phyloP scores from a whole-genome alignment of 2,113 vertebrate genomes.

The Rallus limicola region DNA sequence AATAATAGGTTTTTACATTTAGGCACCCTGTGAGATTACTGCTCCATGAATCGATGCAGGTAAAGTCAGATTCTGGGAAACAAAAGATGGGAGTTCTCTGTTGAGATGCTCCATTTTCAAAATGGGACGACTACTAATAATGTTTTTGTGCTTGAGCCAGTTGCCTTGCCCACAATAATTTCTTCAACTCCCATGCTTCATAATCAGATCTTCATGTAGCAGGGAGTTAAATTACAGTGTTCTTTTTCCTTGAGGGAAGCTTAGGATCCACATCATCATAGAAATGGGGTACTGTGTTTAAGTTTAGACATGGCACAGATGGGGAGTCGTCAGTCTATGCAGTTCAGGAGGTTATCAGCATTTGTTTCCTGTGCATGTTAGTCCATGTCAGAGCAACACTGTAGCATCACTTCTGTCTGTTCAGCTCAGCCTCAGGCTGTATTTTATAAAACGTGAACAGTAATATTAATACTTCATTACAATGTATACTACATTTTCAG shows the following conservation, averaged over 20 bases:
- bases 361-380: not conserved
- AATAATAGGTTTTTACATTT: not conserved
- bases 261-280: not conserved
- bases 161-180: not conserved
- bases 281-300: not conserved
- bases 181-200: not conserved
- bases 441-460: not conserved
- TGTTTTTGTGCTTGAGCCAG: not conserved
- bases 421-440: not conserved
- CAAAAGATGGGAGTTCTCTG: not conserved
- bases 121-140: not conserved
- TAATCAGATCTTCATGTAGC: not conserved
- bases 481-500: not conserved
- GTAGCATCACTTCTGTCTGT: not conserved
- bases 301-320: not conserved
- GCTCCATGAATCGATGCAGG: not conserved
- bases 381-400: not conserved
- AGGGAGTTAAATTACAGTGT: not conserved
- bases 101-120: not conserved
- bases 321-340: accelerated
- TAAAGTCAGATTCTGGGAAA: not conserved
- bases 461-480: not conserved
- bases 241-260: not conserved
- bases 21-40: not conserved
- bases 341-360: not conserved